Base-by-base conservation (phyloP, 2,797 vertebrate species). In the Gymnothorax reevesii region DNA sequence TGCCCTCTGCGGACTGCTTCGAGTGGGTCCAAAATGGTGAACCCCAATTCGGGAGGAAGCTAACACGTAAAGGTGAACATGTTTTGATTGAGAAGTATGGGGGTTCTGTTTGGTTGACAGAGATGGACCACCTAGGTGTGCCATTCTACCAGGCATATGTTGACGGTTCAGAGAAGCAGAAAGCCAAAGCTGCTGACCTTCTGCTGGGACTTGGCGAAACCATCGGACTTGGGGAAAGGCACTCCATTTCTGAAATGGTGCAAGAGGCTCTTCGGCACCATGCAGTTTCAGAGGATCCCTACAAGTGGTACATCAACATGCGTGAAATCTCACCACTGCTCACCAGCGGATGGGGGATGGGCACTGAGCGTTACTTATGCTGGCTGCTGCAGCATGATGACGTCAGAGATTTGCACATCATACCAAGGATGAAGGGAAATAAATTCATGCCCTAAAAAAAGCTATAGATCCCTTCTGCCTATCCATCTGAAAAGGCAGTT, bases 321-420 rank as follows among this genome's bases (percentile, higher is more conserved):
- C 93, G 96, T 10, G 90, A 95, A 85, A 90, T 92, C 84, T 90
- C 93, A 77, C 94, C 95, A 25, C 94, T 97, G 12, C 92, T 91
- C 62, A 96, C 95, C 82, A 96, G 96, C 82, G 96, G 96, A n/a
- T 97, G 96, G 96, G 96, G 96, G 25, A 96, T 97, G 95, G 96
- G 96, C 3, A 95, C 95, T 0, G 96, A 97, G 87, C 94, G 96
- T 85, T 97, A 95, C 86, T 69, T 97, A 86, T 96, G 96, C 84
- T 97, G 96, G 96, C 91, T 97, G 73, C 95, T 97, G 60, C 93
- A 95, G 86, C 96, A 97, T 10, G 79, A 94, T 75, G 96, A 97
- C 59, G 85, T 97, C 87, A 94, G 96, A 92, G 96, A 97, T 88
- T 88, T 96, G 82, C 94, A 96, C 33, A 96, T 97, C 88, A 96